A percentile compares a stretch with the other conserved stretches of the same genome.
Conservation (phyloP, 1,140 invertebrate genomes). For the Trachelipus rathkii region DNA sequence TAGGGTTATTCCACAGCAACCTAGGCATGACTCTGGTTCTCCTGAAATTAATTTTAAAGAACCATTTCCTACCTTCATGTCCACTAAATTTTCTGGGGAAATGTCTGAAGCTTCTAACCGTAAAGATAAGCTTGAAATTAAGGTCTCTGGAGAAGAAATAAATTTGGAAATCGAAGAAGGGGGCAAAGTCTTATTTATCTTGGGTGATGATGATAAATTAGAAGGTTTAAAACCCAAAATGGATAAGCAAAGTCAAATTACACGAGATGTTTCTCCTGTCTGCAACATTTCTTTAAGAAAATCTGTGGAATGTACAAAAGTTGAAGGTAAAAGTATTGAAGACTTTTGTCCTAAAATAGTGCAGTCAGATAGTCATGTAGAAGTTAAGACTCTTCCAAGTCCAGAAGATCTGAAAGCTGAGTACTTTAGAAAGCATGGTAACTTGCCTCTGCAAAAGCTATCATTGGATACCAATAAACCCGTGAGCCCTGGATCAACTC, state of each 20-base stretch:
- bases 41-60: background rate
- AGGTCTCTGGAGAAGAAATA: slow-evolving; percentile 33
- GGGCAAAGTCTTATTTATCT: slow-evolving; percentile 62
- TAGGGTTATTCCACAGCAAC: background rate
- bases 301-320: too few relatives aligned
- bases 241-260: too few relatives aligned
- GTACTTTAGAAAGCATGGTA: background rate
- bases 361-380: too few relatives aligned
- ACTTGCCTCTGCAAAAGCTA: background rate
- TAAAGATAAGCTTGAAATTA: slow-evolving; percentile 13
- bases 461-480: background rate
- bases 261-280: background rate
- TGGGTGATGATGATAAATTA: slow-evolving; percentile 68
- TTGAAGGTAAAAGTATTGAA: too few relatives aligned
- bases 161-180: slow-evolving; percentile 46
- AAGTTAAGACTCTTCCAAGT: background rate
- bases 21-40: background rate
- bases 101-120: background rate
- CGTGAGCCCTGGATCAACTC: background rate
- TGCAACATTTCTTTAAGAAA: too few relatives aligned
- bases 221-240: slow-evolving; percentile 53
- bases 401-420: background rate
- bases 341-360: too few relatives aligned
- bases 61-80: too few relatives aligned
- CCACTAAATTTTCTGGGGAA: too few relatives aligned